A percentile compares a stretch with the other conserved stretches of the same genome.
Conservation (phyloP, 2,113 vertebrate species). For the Pleuronectes platessa region DNA sequence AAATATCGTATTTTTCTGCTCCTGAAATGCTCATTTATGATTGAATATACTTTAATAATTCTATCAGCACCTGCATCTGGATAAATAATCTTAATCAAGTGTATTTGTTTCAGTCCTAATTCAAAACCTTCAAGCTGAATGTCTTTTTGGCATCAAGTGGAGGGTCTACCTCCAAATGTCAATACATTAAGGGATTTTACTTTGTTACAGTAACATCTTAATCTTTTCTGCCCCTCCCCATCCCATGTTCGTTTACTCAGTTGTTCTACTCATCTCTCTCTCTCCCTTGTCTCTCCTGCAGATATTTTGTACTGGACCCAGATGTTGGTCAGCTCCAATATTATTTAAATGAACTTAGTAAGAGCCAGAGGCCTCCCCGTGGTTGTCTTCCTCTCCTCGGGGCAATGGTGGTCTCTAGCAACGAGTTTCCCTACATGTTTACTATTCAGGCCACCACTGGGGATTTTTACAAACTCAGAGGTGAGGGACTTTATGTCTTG, state of each 20-base stretch:
- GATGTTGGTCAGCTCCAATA: conserved; percentile 90
- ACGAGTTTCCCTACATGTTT: conserved; percentile 91
- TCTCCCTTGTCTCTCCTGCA: conserved; percentile 37
- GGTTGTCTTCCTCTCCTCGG: conserved; percentile 88
- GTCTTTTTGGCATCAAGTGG: too few relatives aligned
- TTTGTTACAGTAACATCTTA: too few relatives aligned
- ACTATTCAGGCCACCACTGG: conserved; percentile 87
- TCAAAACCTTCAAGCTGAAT: too few relatives aligned
- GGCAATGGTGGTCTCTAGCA: conserved; percentile 86
- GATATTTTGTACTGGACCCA: conserved; percentile 89
- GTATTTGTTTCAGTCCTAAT: neutral
- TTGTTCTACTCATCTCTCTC: neutral
- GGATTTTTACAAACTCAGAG: conserved; percentile 91
- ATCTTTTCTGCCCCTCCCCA: too few relatives aligned
- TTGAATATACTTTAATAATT: too few relatives aligned
- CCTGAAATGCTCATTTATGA: too few relatives aligned
- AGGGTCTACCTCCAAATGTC: neutral
- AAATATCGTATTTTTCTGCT: too few relatives aligned
- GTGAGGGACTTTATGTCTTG: conserved; percentile 70
- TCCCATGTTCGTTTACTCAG: too few relatives aligned
- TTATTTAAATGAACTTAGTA: conserved; percentile 89
- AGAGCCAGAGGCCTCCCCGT: conserved; percentile 86
- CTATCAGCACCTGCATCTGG: too few relatives aligned
- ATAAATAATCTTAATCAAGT: neutral
- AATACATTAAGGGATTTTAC: too few relatives aligned